Evolutionary conservation across 37 sponge, comb jelly and placozoan genomes (phyloP), one percentile per base, ranked within the genome.

Genomic region (Agelas oroides): DNA sequence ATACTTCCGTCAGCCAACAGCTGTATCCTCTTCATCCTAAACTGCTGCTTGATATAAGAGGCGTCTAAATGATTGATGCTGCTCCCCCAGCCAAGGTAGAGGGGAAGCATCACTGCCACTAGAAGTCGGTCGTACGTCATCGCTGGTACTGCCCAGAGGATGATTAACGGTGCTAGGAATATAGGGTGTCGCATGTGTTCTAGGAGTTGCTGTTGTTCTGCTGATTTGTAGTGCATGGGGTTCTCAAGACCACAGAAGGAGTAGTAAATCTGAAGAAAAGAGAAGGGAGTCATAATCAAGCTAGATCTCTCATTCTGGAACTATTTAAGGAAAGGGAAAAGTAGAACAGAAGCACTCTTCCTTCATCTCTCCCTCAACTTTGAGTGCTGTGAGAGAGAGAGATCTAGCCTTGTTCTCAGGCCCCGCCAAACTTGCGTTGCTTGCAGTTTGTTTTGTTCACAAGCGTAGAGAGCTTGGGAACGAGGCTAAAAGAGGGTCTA

Each of bases 41-140:
- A 78, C 76, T 86, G 78, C 36, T 76, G 25, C 25, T 30, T 70
- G 41, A 86, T 87, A 35, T 94, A 94, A 5, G 21, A 1, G 1
- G 65, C 65, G 46, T 94, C 94, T 31, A 35, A 20, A 5, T 30
- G 25, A 77, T 79, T 71, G 5, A 94, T 57, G 13, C 56, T 28
- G 30, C 77, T 87, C 6, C 87, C 91, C 71, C 88, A 83, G 16
- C 82, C 68, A 13, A 84, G 34, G 84, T 94, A 94, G 24, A 94
- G 63, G 2, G 94, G 94, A 2, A 84, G 40, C 70, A 90, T 72
- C 40, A 90, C 61, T 17, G 84, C 91, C 1, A 94, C 59, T 1
- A 90, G 78, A 13, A 94, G 38, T 6, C 94, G 65, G 72, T 94
- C 94, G 60, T 77, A 79, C 27, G 87, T 87, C 94, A 93, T 93